Evolutionary conservation across 2,888 invertebrate genomes (phyloP), one percentile per base, ranked within the genome.

Genomic region (Pteria penguin): DNA sequence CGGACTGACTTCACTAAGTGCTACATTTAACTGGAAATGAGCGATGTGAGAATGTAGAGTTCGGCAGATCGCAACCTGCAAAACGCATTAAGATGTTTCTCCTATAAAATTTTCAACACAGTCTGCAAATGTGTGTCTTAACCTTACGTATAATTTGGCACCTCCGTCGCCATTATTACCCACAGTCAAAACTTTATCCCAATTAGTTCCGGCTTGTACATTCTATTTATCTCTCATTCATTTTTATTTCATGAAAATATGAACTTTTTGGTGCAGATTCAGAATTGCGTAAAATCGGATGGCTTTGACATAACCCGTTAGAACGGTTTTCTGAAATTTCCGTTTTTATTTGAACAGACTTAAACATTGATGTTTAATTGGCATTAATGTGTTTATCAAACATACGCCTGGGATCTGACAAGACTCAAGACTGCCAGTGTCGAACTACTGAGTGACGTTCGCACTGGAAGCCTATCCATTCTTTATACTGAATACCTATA

Each of bases 171-270:
- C 4, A 60, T 22, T 60, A 24, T 26, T 26, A 27, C 22, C 24
- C 4, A 27, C 11, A n/a, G 60, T 60, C 60, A 26, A 60, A 60
- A 60, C 60, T 24, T 4, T 29, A 60, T n/a, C 27, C 60, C 60
- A 60, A 60, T 60, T 60, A 60, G 60, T 60, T 60, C 22, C 60
- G 60, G 24, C 27, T 26, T 60, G 55, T 26, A 60, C 11, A 3
- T 26, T 26, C 22, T 22, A 26, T 60, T 60, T 60, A 60, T 60
- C 27, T 60, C 27, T 27, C 22, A 60, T 60, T 60, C 60, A 60
- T 60, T 60, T 60, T 60, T 60, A 60, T 60, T 60, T 27, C 26
- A 60, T 60, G 24, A 11, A 60, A 45, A 45, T 45, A 45, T 14
- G 45, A 45, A 45, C 18, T 8, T 14, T 45, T 45, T 45, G 45